Evolutionary conservation across 2,888 invertebrate species (phyloP).

Genomic region (Trypoxylon attenuatum): DNA sequence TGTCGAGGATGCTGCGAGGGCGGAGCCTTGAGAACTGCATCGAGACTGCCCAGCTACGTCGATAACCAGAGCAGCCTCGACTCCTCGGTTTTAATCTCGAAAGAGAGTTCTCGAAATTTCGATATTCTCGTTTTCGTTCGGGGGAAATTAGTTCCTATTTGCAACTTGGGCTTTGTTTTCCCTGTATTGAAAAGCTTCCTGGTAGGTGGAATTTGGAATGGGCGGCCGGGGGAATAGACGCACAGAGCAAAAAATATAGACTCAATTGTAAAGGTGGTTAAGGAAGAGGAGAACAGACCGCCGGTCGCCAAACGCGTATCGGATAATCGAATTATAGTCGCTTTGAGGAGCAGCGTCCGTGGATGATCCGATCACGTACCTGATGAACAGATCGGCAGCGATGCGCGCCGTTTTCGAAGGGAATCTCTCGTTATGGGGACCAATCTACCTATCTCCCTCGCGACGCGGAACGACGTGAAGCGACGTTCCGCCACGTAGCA

Average conservation of each 20-base stretch:
- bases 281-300: conserved; percentile 60
- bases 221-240: no score
- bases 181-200: no score
- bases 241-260: conserved; percentile 6
- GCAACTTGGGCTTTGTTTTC: no score
- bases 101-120: neutral
- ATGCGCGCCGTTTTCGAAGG: conserved; percentile 70
- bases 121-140: neutral
- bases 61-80: conserved; percentile 45
- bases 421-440: conserved; percentile 30
- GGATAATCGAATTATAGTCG: conserved; percentile 74
- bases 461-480: no score
- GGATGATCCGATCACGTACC: conserved; percentile 73
- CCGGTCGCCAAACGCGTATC: conserved; percentile 71
- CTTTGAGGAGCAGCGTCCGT: conserved; percentile 74
- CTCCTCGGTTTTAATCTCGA: conserved; percentile 12
- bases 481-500: conserved; percentile 48
- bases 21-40: conserved; percentile 69
- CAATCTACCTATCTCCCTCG: neutral
- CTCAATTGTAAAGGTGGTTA: conserved; percentile 51
- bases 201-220: no score
- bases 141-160: no score
- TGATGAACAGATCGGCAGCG: conserved; percentile 71
- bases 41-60: conserved; percentile 63
- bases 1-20: conserved; percentile 68